Base-by-base conservation (phyloP, 2,888 invertebrate species). In the Melanargia galathea region DNA sequence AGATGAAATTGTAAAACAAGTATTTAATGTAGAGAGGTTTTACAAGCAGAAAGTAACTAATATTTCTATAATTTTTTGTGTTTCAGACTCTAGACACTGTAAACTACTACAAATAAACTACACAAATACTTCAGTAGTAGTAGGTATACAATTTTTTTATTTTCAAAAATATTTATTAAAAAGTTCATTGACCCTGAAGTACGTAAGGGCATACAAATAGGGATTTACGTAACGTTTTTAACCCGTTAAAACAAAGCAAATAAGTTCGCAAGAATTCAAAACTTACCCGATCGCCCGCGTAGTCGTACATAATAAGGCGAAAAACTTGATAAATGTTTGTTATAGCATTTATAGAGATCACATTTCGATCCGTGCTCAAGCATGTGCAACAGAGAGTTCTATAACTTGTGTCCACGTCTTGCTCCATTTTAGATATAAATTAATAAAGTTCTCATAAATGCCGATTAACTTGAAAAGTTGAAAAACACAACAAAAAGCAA, bases 401-500 rank as follows among this genome's bases (percentile, higher is more conserved):
- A 60, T 78, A 85, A 5, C 67, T 73, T 61, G 79, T 82, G 65
- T 90, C 88, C 0, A 87, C 87, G 61, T 89, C 90, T 69, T 88
- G 86, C 66, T 90, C 90, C 90, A 91, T 90, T 79, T 76, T 80
- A 59, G 64, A 59, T 57, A 55, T 54, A 65, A 67, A 72, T 69
- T 69, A 38, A 60, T 63, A 62, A 67, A 71, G 65, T 65, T 70
- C 65, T 65, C 61, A 65, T 20, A 65, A 66, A 66, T 63, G 48
- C 57, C 51, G 64, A 66, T 49, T 46, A 69, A 68, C 65, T 69
- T 71, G 73, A 77, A 76, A 71, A 68, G 68, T 78, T 35, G 6
- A 35, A 18, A 33, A 35, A 52, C 89, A 90, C 78, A 90, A 90
- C 90, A 91, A 90, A 87, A 90, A 89, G 87, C 87, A 86, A 91